phyloP scores from a whole-genome alignment of 1,140 invertebrate genomes.

The Aphelinus certus region DNA sequence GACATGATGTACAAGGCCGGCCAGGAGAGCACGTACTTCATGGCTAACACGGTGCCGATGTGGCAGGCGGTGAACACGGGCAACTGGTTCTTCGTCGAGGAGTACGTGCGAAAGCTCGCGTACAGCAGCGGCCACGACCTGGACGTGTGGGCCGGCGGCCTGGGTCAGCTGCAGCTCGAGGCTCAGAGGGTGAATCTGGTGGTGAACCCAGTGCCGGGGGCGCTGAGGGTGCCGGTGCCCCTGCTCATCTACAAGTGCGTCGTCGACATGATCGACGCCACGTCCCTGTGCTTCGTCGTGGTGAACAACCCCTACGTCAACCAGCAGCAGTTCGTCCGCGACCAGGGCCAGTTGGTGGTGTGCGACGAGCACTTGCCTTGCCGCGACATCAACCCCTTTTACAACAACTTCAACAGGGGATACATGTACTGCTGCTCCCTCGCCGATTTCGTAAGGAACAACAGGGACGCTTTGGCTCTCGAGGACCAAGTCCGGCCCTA shows the following conservation, averaged over 20 bases:
- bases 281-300: conserved; percentile 68
- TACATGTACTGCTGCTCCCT: conserved; percentile 30
- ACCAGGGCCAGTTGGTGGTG: not conserved
- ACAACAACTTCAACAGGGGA: not conserved
- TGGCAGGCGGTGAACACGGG: conserved; percentile 50
- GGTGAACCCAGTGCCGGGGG: no score
- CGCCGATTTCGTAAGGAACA: not conserved
- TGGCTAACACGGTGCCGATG: conserved; percentile 68
- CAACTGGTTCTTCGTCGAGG: conserved; percentile 70
- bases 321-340: not conserved
- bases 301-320: conserved; percentile 71
- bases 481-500: no score
- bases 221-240: conserved; percentile 49
- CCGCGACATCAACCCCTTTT: not conserved
- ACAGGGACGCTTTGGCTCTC: no score
- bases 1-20: conserved; percentile 72
- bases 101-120: conserved; percentile 58
- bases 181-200: not conserved
- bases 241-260: conserved; percentile 69
- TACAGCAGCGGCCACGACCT: conserved; percentile 46
- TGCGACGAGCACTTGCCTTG: conserved; percentile 7
- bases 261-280: conserved; percentile 61
- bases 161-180: conserved; percentile 52
- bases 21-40: conserved; percentile 73
- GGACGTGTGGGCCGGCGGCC: conserved; percentile 65